A percentile compares a stretch with the other conserved stretches of the same genome.
Conservation (phyloP, 2,797 vertebrate species). For the Enoplosus armatus region DNA sequence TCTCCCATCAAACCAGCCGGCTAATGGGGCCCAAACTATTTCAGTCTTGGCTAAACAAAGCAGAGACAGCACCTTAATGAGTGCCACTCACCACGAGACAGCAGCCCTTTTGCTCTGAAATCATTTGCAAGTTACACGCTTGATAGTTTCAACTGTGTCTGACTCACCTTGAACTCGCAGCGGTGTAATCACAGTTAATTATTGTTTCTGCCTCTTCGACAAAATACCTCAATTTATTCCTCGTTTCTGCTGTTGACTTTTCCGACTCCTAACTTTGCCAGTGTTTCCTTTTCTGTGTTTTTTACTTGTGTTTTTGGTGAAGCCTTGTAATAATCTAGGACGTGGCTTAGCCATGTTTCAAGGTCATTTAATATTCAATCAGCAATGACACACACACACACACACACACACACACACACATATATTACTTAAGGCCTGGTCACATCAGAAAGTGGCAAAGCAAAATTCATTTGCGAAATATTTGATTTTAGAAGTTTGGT, state of each 20-base stretch:
- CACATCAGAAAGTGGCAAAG: neutral
- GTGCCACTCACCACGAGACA: constrained; percentile 39
- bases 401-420: too few species aligned
- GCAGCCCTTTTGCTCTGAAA: constrained; percentile 33
- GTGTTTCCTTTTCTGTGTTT: neutral
- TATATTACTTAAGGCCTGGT: neutral
- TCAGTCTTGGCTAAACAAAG: constrained; percentile 51
- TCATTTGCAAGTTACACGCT: constrained; percentile 38
- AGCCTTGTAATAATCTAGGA: neutral
- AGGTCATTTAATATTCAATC: neutral
- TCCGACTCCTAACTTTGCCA: neutral
- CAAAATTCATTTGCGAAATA: neutral
- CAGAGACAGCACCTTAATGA: constrained; percentile 51
- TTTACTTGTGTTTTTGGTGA: neutral
- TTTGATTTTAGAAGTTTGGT: neutral
- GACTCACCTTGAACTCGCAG: constrained; percentile 45
- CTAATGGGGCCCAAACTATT: constrained; percentile 52
- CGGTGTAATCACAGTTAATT: constrained; percentile 29
- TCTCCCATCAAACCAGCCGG: constrained; percentile 44
- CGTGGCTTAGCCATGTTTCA: neutral
- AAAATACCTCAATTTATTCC: constrained; percentile 24
- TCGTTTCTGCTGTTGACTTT: neutral
- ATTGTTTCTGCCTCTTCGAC: constrained; percentile 26
- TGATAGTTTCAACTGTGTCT: constrained; percentile 27
- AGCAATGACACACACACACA: neutral